Evolutionary conservation across 2,888 invertebrate genomes (phyloP), one percentile per base, ranked within the genome.

Genomic region (Dynastes grantii): DNA sequence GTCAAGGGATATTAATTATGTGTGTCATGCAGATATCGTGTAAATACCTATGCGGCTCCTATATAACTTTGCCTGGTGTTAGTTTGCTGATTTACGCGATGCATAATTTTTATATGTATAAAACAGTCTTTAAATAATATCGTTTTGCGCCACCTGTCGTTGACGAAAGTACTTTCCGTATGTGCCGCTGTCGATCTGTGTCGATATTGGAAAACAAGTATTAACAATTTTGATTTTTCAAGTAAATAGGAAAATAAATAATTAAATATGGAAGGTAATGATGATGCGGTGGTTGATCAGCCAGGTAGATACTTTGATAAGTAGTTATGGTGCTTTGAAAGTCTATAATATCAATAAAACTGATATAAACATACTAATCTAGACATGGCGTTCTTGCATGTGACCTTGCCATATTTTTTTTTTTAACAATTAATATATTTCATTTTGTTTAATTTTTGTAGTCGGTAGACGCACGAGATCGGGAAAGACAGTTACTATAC

Each of bases 381-480:
- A 53, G 45, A 63, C 27, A 75, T 75, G 73, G 73, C 73, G 73
- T 75, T 75, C 68, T 51, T 68, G 9, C 68, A 40, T 61, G 29
- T 61, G 73, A 75, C 73, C 73, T 75, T 75, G 73, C 61, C 8
- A 22, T 51, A 68, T 40, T 16, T 73, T 40, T n/a, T 16, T 73
- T 58, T 73, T 73, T 29, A 27, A 6, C 32, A 0, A 29, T 64
- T 16, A 27, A n/a, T 65, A 2, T 40, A 53, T 76, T 53, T 76
- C 51, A 8, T 49, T 45, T 13, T 61, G 40, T 40, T 45, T 22
- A 3, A 45, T 61, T 61, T 32, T 5, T 61, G n/a, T 55, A 77
- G 77, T 77, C 22, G 76, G 71, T 11, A 61, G 92, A 71, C 90
- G 91, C 55, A 92, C 92, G 22, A 90, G 92, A 70, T 92, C 92